These are phyloP conservation scores for Mesitornis unicolor DNA, from an alignment of 2,113 vertebrate genomes.

Conservation along the genomic window DNA sequence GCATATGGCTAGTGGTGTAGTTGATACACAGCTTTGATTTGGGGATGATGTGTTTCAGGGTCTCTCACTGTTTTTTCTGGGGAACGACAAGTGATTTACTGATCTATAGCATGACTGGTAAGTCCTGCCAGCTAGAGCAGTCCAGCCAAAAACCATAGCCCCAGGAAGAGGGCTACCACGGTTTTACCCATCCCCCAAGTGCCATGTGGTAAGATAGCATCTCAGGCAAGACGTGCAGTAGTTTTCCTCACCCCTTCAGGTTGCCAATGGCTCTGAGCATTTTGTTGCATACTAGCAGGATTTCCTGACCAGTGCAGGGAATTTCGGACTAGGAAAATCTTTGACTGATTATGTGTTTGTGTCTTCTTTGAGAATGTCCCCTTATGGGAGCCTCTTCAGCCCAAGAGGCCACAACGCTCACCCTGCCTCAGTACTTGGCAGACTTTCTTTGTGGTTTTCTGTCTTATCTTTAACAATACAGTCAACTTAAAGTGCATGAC, in stretches of 20 bases:
- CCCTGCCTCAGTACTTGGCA: neutral
- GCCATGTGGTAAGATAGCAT: neutral
- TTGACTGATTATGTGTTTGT: neutral
- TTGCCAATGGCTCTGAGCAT: neutral
- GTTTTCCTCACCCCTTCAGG: neutral
- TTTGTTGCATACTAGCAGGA: neutral
- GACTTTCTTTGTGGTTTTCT: neutral
- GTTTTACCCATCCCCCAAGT: neutral
- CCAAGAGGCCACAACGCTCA: neutral
- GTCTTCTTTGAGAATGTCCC: neutral
- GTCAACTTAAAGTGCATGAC: neutral
- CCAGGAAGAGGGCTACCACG: neutral
- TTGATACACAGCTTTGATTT: neutral
- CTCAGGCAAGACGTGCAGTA: neutral
- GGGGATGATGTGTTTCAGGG: neutral
- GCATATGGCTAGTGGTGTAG: fast-evolving
- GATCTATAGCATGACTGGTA: fast-evolving
- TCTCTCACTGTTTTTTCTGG: neutral
- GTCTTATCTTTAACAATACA: neutral
- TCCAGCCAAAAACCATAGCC: neutral
- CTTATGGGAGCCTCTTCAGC: neutral
- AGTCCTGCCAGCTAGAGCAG: neutral
- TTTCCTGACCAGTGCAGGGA: neutral
- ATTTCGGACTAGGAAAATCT: neutral
- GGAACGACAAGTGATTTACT: neutral